phyloP scores from a whole-genome alignment of 2,113 vertebrate species.

The Benitochromis conjunctus region DNA sequence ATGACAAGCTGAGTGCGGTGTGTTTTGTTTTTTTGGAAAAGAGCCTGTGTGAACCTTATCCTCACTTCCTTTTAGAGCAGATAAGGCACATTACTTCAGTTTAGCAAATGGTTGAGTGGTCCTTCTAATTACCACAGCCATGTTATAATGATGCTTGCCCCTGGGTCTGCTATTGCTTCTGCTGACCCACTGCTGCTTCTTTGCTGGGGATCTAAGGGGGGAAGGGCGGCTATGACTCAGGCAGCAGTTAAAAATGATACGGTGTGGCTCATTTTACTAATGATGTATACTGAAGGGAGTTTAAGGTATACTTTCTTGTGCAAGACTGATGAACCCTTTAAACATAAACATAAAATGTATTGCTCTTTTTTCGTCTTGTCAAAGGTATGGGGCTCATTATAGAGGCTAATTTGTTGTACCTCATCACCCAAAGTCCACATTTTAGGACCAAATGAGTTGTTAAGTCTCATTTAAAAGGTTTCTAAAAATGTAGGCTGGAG shows the following conservation, averaged over 20 bases:
- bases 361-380: not conserved
- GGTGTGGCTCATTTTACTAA: not conserved
- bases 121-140: conserved; percentile 52
- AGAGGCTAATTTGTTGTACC: not conserved
- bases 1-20: not conserved
- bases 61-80: conserved; percentile 17
- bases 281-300: not conserved
- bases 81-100: conserved; percentile 52
- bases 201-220: conserved; percentile 16
- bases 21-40: not conserved
- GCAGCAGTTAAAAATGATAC: conserved; percentile 7
- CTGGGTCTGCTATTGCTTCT: conserved; percentile 35
- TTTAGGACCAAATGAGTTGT: not conserved
- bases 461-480: not conserved
- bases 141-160: conserved; percentile 53
- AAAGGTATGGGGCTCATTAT: not conserved
- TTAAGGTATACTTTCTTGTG: not conserved
- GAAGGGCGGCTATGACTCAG: conserved; percentile 20
- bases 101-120: conserved; percentile 54
- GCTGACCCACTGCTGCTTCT: conserved; percentile 49
- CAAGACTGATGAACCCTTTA: not conserved
- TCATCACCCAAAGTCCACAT: not conserved
- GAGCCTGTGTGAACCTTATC: not conserved
- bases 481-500: not conserved
- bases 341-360: not conserved